Percentiles rank a stretch among this genome's conserved stretches.
Conservation (phyloP, 1,140 invertebrate genomes). For the Antheraea pernyi region DNA sequence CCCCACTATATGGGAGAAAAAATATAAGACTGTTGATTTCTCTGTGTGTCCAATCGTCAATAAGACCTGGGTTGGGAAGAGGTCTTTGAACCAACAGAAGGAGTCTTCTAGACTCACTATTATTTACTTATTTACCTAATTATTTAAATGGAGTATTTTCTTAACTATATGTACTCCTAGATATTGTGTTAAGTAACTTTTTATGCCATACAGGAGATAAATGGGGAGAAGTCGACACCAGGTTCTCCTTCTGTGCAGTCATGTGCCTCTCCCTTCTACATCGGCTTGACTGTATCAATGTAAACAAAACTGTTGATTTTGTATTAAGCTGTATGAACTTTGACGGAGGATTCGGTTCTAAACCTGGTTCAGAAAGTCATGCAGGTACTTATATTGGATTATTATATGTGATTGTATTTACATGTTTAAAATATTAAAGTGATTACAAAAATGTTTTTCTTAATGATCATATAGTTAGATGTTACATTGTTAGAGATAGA, state of each 20-base stretch:
- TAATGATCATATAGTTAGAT: too few species aligned
- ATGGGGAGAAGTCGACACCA: constrained; percentile 98
- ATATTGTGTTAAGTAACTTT: background rate
- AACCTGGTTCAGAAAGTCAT: constrained; percentile 98
- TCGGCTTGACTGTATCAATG: constrained; percentile 89
- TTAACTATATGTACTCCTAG: too few species aligned
- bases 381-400: constrained; percentile 86
- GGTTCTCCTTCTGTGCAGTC: constrained; percentile 98
- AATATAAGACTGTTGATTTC: too few species aligned
- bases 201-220: constrained; percentile 87
- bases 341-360: constrained; percentile 98
- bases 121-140: too few species aligned
- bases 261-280: constrained; percentile 75
- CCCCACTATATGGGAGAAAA: too few species aligned
- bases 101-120: too few species aligned
- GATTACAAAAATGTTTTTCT: background rate
- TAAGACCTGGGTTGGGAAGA: too few species aligned
- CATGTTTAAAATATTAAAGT: background rate
- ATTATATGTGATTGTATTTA: too few species aligned
- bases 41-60: too few species aligned
- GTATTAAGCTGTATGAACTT: constrained; percentile 98
- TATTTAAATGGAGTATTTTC: too few species aligned
- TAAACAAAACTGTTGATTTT: constrained; percentile 94
- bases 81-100: too few species aligned
- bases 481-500: too few species aligned